Evolutionary conservation across 2,888 invertebrate species (phyloP).

Genomic region (Zygogramma bicolorata): DNA sequence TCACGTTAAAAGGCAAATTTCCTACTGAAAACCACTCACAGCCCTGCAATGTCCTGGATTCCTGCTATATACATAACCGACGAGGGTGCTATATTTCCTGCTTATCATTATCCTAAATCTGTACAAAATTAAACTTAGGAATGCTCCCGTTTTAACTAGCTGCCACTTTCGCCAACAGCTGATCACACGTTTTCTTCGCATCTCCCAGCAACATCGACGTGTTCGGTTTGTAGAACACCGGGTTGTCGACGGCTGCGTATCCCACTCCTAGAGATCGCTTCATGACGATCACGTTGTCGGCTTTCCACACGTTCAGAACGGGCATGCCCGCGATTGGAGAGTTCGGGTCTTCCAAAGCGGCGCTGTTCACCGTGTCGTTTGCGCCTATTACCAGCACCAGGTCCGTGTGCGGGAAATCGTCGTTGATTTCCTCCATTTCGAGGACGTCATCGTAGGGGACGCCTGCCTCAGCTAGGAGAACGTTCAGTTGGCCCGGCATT

Average conservation of each 20-base stretch:
- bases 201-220: slow-evolving; percentile 90
- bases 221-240: slow-evolving; percentile 91
- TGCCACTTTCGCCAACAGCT: slow-evolving; percentile 77
- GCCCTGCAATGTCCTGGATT: neutral
- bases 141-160: slow-evolving; percentile 44
- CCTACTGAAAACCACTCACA: no score
- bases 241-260: slow-evolving; percentile 93
- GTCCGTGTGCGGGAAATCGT: slow-evolving; percentile 87
- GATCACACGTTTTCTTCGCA: slow-evolving; percentile 92
- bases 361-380: slow-evolving; percentile 92
- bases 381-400: slow-evolving; percentile 89
- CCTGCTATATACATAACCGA: neutral
- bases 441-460: slow-evolving; percentile 90
- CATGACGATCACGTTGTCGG: slow-evolving; percentile 91
- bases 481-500: slow-evolving; percentile 93
- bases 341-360: slow-evolving; percentile 91
- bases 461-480: slow-evolving; percentile 92
- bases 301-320: slow-evolving; percentile 88
- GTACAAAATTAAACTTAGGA: slow-evolving; percentile 31
- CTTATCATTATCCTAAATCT: slow-evolving; percentile 2
- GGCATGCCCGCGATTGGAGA: slow-evolving; percentile 95
- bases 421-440: slow-evolving; percentile 94
- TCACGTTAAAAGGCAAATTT: no score
- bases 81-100: neutral
- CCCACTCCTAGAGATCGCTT: slow-evolving; percentile 73